Base-by-base conservation (phyloP, 2,797 vertebrate species). In the Gallinago solitaria region DNA sequence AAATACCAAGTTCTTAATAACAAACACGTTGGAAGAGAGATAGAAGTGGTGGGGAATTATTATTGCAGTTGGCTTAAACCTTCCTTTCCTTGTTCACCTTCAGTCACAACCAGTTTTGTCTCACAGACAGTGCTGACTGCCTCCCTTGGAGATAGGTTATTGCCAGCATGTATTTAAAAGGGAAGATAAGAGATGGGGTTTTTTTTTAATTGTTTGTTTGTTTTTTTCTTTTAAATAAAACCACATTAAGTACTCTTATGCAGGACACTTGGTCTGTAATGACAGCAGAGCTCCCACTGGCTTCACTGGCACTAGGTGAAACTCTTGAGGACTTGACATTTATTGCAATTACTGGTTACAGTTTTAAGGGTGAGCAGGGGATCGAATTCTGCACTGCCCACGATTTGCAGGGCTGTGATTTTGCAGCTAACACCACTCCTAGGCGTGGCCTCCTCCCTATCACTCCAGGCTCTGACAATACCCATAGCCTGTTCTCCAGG, bases 1-100 rank as follows among this genome's bases (percentile, higher is more conserved):
- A 96, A 94, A 94, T 54, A 91, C 18, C n/a, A 65, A 81, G 47
- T 93, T 95, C 68, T 80, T 83, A 90, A 48, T 82, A 93, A 57
- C 24, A 90, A 63, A 63, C 67, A 73, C 0, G 0, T 78, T 87
- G 47, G 37, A 93, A 43, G 21, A 91, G 56, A 56, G 53, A 33
- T 83, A 61, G 33, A 92, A 85, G 37, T 43, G 21, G 25, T 70
- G n/a, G 10, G 30, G 41, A 77, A 85, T 35, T 9, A 80, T 71
- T 54, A 91, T 35, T 81, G n/a, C 12, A 12, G 14, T 85, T 78
- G 41, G 37, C 30, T 73, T 32, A 80, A 21, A 64, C 30, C 12
- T 83, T 9, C 8, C 19, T 83, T 85, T 83, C 21, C 27, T 82
- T 77, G 30, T n/a, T 70, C 41, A 61, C 23, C 18, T 70, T 89